Evolutionary conservation across 2,113 vertebrate genomes (phyloP).

Genomic region (Neolamprologus caudopunctatus): DNA sequence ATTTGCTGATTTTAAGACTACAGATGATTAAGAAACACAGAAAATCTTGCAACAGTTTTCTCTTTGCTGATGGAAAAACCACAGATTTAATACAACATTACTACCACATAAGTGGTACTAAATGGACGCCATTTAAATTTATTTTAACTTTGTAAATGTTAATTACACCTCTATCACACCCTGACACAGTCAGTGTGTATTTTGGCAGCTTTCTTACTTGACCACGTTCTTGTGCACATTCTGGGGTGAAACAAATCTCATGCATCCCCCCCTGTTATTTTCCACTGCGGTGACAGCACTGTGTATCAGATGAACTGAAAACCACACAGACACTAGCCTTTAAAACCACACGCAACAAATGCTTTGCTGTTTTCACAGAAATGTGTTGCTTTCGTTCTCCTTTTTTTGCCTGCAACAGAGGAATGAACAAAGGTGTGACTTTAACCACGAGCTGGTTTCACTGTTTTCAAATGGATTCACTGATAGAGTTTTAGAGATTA

Average conservation of each 20-base stretch:
- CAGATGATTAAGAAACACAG: rapidly evolving
- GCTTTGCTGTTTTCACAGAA: background rate
- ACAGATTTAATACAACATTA: background rate
- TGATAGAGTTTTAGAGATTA: background rate
- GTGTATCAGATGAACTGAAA: background rate
- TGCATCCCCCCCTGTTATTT: background rate
- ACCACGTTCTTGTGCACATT: background rate
- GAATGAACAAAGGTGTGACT: background rate
- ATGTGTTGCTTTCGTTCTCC: background rate
- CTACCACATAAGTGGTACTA: background rate
- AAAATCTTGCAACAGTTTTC: background rate
- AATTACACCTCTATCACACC: background rate
- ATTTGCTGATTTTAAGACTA: background rate
- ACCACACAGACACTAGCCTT: background rate
- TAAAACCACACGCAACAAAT: background rate
- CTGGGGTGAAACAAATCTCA: background rate
- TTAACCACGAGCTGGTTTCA: background rate
- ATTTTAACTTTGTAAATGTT: background rate
- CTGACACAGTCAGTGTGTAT: background rate
- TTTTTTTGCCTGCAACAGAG: background rate
- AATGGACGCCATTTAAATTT: rapidly evolving
- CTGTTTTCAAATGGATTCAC: background rate
- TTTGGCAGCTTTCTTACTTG: background rate
- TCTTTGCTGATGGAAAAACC: background rate
- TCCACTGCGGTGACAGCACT: background rate